These are phyloP conservation scores for Hystrix cristata DNA, from an alignment of 2,113 vertebrate species.

Conservation along the genomic window DNA sequence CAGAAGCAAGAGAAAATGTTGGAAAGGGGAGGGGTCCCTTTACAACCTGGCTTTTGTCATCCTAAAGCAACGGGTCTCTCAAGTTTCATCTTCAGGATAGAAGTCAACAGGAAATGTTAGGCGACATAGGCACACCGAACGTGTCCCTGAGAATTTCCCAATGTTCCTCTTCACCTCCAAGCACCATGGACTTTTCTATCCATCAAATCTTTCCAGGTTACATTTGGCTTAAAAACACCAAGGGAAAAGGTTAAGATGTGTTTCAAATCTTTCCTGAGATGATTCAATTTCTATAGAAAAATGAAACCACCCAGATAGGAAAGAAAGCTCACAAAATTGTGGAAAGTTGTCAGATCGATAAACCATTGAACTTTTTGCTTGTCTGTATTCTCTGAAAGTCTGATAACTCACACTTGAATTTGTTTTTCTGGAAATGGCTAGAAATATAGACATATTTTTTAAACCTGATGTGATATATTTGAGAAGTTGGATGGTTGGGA, in stretches of 20 bases:
- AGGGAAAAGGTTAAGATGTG: neutral
- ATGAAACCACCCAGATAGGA: neutral
- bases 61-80: neutral
- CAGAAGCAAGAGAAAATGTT: neutral
- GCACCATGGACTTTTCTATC: neutral
- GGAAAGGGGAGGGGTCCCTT: neutral
- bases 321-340: neutral
- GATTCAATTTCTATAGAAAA: neutral
- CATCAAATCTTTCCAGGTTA: neutral
- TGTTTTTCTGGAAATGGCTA: slow-evolving; percentile 23
- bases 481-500: neutral
- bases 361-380: neutral
- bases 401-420: neutral
- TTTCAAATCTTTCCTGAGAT: neutral
- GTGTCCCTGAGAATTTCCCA: rapidly evolving
- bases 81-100: neutral
- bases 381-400: neutral
- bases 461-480: neutral
- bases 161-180: neutral
- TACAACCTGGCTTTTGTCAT: neutral
- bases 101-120: neutral
- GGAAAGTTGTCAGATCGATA: neutral
- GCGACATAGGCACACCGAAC: rapidly evolving
- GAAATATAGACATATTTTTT: neutral
- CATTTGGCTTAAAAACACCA: neutral